Conservation (phyloP, 2,113 vertebrate species). For the Salvelinus sp. region DNA sequence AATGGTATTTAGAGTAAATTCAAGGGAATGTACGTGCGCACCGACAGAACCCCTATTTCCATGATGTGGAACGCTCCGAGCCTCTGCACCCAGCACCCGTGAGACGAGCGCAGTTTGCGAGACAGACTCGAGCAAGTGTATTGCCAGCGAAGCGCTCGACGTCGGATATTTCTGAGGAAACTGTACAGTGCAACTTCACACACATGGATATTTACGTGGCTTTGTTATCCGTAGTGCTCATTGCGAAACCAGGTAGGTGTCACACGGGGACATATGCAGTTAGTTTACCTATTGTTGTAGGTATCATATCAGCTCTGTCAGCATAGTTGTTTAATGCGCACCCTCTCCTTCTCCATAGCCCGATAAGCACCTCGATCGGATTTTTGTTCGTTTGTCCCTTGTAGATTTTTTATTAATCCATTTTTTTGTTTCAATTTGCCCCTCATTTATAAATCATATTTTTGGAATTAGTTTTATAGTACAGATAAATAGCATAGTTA, state of each 20-base stretch:
- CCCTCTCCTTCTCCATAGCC: neutral
- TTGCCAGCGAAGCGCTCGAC: slow-evolving; percentile 44
- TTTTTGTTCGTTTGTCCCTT: neutral
- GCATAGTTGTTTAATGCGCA: neutral
- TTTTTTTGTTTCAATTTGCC: neutral
- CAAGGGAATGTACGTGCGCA: neutral
- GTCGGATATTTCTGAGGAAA: slow-evolving; percentile 42
- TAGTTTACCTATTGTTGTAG: neutral
- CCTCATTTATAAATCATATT: no score
- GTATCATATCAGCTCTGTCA: no score
- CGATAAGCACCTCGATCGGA: neutral
- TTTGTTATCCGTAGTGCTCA: slow-evolving; percentile 75
- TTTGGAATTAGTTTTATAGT: neutral
- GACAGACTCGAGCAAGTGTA: slow-evolving; percentile 52
- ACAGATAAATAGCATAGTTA: neutral
- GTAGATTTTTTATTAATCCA: no score
- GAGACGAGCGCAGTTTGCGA: slow-evolving; percentile 51
- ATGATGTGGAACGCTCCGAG: slow-evolving; percentile 67
- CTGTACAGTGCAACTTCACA: slow-evolving; percentile 48
- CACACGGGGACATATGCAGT: neutral
- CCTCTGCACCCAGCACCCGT: slow-evolving; percentile 51
- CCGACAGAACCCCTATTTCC: slow-evolving; percentile 34
- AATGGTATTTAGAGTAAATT: no score
- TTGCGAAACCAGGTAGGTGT: slow-evolving; percentile 80
- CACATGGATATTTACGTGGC: slow-evolving; percentile 80